phyloP scores from a whole-genome alignment of 2,888 invertebrate species.

The Apodemia zela region DNA sequence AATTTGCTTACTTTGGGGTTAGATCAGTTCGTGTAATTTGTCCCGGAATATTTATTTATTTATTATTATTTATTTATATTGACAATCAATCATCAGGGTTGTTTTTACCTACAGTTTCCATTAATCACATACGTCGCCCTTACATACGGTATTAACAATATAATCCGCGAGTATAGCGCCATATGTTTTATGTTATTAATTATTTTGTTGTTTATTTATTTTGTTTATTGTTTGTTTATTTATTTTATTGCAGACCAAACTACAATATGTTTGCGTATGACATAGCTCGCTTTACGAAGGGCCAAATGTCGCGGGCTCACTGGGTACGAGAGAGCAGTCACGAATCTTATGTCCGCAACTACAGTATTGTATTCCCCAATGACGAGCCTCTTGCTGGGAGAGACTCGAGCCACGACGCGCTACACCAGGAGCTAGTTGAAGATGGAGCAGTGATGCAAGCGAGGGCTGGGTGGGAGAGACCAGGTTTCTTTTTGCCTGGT shows the following conservation, averaged over 20 bases:
- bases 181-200: too few species aligned
- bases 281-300: conserved; percentile 89
- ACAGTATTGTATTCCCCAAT: conserved; percentile 87
- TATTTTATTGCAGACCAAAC: conserved; percentile 79
- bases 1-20: too few species aligned
- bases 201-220: too few species aligned
- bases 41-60: too few species aligned
- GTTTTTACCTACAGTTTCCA: too few species aligned
- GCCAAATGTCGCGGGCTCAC: conserved; percentile 83
- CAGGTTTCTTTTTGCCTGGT: conserved; percentile 86
- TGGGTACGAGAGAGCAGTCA: conserved; percentile 93
- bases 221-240: too few species aligned
- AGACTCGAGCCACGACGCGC: conserved; percentile 70
- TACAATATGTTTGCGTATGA: conserved; percentile 93
- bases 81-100: too few species aligned
- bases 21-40: too few species aligned
- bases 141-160: too few species aligned
- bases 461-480: conserved; percentile 93
- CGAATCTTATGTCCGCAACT: conserved; percentile 91
- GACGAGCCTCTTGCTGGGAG: conserved; percentile 92
- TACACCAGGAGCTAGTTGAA: conserved; percentile 83
- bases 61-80: too few species aligned
- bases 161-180: too few species aligned
- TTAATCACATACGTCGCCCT: too few species aligned
- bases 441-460: conserved; percentile 94